Evolutionary conservation across 2,113 vertebrate species (phyloP).

Genomic region (Callocephalon fimbriatum): DNA sequence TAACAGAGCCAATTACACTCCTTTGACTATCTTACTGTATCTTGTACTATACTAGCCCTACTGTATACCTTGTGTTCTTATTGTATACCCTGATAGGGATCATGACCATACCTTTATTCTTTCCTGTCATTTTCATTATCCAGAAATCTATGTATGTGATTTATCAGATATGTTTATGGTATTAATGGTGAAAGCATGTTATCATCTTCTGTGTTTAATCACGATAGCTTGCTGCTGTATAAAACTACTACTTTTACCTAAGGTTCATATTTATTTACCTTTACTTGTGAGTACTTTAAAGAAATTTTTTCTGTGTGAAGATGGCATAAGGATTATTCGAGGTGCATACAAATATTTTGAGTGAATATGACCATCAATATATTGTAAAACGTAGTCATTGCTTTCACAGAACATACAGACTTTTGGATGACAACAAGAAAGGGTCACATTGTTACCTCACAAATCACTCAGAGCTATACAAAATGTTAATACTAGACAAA

Average conservation of each 20-base stretch:
- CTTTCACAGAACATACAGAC: too few species aligned
- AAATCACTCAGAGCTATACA: neutral
- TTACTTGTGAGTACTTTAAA: neutral
- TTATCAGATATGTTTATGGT: neutral
- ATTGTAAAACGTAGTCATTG: neutral
- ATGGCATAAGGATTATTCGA: neutral
- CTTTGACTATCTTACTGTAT: neutral
- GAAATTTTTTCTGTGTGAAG: neutral
- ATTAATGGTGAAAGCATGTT: neutral
- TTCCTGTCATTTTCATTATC: neutral
- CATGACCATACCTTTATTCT: neutral
- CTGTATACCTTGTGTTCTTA: neutral
- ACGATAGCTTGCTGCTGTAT: neutral
- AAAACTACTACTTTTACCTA: neutral
- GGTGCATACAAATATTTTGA: neutral
- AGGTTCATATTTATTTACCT: neutral
- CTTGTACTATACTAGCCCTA: fast-evolving
- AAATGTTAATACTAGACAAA: neutral
- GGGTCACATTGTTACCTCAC: neutral
- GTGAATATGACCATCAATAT: neutral
- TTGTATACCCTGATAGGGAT: neutral
- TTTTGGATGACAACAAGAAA: neutral
- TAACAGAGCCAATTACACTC: neutral
- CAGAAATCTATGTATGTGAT: neutral
- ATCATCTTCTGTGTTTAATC: neutral